A percentile compares a stretch with the other conserved stretches of the same genome.
These are phyloP conservation scores for Oryzias dopingdopingensis DNA, from an alignment of 2,797 vertebrate genomes.

Conservation along the genomic window DNA sequence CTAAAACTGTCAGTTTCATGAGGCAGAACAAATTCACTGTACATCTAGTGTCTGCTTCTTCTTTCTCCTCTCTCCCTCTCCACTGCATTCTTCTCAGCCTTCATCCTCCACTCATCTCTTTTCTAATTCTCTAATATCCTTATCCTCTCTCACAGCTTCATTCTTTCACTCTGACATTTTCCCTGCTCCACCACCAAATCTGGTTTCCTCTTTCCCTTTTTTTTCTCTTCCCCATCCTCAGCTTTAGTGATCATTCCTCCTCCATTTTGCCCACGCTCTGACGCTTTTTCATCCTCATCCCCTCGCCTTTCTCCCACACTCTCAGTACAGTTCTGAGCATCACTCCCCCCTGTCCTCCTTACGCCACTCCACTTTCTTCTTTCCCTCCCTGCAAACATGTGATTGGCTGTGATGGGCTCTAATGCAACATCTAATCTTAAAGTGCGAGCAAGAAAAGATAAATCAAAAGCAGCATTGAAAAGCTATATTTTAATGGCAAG, in stretches of 20 bases:
- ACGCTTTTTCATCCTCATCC: neutral
- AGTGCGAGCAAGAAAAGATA: neutral
- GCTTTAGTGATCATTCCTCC: constrained; percentile 8
- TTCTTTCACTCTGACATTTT: constrained; percentile 41
- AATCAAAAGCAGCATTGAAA: neutral
- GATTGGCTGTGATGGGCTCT: constrained; percentile 5
- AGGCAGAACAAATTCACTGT: constrained; percentile 66
- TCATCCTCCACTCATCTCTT: constrained; percentile 41
- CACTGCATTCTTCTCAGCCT: constrained; percentile 17
- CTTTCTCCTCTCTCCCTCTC: constrained; percentile 37
- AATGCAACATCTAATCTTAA: neutral
- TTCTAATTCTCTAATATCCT: constrained; percentile 55
- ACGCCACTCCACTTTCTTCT: neutral
- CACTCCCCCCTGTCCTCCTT: constrained; percentile 3
- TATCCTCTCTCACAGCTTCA: constrained; percentile 34
- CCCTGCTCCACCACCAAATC: constrained; percentile 11
- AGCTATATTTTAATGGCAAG: no score
- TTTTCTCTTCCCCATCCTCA: neutral
- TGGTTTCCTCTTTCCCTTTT: constrained; percentile 4
- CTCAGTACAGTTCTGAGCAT: constrained; percentile 9
- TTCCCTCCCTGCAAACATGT: constrained; percentile 5
- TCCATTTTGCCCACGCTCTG: constrained; percentile 13
- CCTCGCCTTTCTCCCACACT: neutral
- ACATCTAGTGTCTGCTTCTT: constrained; percentile 46
- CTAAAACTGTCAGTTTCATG: constrained; percentile 54